Conservation (phyloP, 2,797 vertebrate species). For the Australoheros facetus region DNA sequence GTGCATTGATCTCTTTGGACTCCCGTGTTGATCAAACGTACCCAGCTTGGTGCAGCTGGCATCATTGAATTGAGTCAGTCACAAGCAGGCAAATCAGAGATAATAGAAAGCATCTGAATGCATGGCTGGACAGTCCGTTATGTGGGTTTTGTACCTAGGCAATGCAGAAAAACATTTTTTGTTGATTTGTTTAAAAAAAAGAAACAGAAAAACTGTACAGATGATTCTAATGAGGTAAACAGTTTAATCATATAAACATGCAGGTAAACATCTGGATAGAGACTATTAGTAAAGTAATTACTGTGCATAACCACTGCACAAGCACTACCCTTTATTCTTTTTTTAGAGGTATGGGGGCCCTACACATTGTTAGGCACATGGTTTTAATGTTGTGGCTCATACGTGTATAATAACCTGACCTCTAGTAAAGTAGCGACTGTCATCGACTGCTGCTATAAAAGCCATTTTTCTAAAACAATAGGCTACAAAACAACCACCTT, state of each 20-base stretch:
- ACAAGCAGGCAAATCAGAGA: constrained; percentile 17
- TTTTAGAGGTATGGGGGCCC: neutral
- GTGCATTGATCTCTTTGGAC: constrained; percentile 10
- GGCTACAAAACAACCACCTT: neutral
- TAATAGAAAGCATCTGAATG: constrained; percentile 22
- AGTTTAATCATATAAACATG: neutral
- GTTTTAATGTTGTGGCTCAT: neutral
- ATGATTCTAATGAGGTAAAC: neutral
- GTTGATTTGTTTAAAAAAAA: neutral
- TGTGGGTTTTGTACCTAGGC: neutral
- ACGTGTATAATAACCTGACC: neutral
- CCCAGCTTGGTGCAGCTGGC: constrained; percentile 40
- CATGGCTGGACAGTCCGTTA: constrained; percentile 14
- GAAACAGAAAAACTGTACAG: neutral
- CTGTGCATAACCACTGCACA: neutral
- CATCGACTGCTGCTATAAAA: neutral
- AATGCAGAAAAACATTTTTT: neutral
- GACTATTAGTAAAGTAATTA: neutral
- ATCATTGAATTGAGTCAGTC: neutral
- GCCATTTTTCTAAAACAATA: neutral
- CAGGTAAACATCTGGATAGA: neutral
- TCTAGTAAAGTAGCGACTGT: neutral
- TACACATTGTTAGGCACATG: neutral
- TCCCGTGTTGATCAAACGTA: constrained; percentile 40
- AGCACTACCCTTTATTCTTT: too few species aligned